A percentile compares a stretch with the other conserved stretches of the same genome.
Evolutionary conservation across 2,888 invertebrate genomes (phyloP).

Genomic region (Apodemia hepburni): DNA sequence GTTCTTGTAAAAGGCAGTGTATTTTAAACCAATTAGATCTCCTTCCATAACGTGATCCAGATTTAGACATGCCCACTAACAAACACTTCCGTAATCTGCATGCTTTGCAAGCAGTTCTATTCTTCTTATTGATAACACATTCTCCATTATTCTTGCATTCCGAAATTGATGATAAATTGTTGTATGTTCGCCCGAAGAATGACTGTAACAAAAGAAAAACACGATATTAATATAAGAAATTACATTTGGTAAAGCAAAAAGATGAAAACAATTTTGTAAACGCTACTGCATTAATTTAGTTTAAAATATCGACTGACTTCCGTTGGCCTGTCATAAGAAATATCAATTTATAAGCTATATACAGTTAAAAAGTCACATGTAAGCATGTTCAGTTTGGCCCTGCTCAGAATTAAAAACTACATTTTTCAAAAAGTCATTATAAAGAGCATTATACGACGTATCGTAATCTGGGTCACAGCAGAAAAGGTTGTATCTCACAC

Average conservation of each 20-base stretch:
- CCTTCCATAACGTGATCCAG: constrained; percentile 93
- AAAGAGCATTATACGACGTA: constrained; percentile 62
- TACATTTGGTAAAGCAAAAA: constrained; percentile 47
- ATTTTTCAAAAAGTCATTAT: constrained; percentile 79
- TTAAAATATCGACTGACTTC: constrained; percentile 71
- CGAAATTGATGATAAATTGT: constrained; percentile 92
- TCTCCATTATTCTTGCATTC: constrained; percentile 96
- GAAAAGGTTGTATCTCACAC: constrained; percentile 73
- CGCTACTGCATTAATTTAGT: constrained; percentile 63
- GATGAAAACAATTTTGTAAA: constrained; percentile 52
- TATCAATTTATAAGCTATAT: constrained; percentile 67
- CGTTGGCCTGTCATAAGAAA: constrained; percentile 67
- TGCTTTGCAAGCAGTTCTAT: constrained; percentile 94
- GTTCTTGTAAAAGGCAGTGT: constrained; percentile 92
- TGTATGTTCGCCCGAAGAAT: constrained; percentile 95
- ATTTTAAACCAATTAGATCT: constrained; percentile 97
- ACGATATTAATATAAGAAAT: constrained; percentile 45
- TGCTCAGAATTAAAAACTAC: constrained; percentile 71
- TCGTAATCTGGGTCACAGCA: constrained; percentile 71
- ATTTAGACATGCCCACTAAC: constrained; percentile 94
- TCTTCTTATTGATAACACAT: constrained; percentile 95
- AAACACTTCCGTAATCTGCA: constrained; percentile 93
- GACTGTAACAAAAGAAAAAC: constrained; percentile 85
- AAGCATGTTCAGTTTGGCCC: constrained; percentile 48
- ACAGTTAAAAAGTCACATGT: constrained; percentile 67